Evolutionary conservation across 1,140 invertebrate genomes (phyloP), one percentile per base, ranked within the genome.

Genomic region (Ylistrum balloti): DNA sequence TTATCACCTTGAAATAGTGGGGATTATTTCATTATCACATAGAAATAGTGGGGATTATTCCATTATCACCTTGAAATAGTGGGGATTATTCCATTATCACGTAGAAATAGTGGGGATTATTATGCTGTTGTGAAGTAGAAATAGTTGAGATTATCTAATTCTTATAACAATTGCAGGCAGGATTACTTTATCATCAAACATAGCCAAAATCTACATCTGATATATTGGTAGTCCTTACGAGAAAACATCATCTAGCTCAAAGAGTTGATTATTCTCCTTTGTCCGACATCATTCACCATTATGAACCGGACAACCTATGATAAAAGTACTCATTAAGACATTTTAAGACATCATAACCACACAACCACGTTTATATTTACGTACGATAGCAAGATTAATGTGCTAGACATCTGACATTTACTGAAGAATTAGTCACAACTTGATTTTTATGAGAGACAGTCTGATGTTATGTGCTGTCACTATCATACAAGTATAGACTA

Each of bases 391-490:
- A 11, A 74, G 56, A 28, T 28, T 74, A 28, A 74, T 74, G 56
- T 74, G 22, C 5, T n/a, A 74, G 56, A 74, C 56, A 74, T 74
- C n/a, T 74, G 56, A 74, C 56, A 74, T 74, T 74, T 74, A 74
- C 22, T n/a, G 22, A 9, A n/a, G 56, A 74, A 74, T 74, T n/a
- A 3, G 56, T 74, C 56, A 74, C n/a, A 28, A 74, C n/a, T 74
- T 17, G 0, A 28, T 74, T 74, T 74, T 74, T 74, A n/a, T 3
- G 56, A 74, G n/a, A n/a, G n/a, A 13, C 7, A 74, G 56, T 74
- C 56, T 74, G 56, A 74, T 74, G 28, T 74, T n/a, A 5, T 45
- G 22, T 48, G 45, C 20, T 20, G n/a, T 74, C 56, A 74, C 56
- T 74, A 74, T n/a, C 9, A 74, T 1, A 74, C 41, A 28, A 3